These are phyloP conservation scores for Arizona elegans DNA, from an alignment of 2,113 vertebrate species.

Conservation along the genomic window DNA sequence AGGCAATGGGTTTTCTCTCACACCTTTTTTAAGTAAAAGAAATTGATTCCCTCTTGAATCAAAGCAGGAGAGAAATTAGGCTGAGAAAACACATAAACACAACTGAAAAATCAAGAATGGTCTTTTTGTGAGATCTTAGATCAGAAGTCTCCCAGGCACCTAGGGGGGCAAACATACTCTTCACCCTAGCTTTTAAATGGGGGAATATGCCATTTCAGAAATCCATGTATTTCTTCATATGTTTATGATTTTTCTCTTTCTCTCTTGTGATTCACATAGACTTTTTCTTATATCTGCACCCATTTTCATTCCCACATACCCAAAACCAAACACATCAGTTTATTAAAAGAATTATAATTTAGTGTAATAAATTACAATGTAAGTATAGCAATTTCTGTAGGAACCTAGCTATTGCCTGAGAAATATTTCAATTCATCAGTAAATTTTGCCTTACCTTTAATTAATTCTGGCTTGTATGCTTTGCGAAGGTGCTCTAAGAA, in stretches of 20 bases:
- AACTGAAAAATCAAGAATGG: not conserved
- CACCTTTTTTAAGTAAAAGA: not conserved
- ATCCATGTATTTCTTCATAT: not conserved
- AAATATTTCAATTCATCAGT: no score
- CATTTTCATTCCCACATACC: not conserved
- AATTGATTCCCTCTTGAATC: not conserved
- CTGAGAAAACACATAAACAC: not conserved
- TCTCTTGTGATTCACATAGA: not conserved
- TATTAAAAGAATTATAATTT: not conserved
- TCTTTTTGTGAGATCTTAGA: not conserved
- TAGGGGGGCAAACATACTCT: not conserved
- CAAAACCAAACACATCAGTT: not conserved
- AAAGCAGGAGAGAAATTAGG: not conserved
- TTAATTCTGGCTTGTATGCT: slow-evolving; percentile 83
- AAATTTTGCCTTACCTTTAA: slow-evolving; percentile 79
- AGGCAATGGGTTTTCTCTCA: not conserved
- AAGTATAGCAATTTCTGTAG: not conserved
- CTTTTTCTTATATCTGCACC: not conserved
- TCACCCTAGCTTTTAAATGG: not conserved
- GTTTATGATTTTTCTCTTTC: not conserved
- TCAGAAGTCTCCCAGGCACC: not conserved
- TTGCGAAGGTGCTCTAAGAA: slow-evolving; percentile 88
- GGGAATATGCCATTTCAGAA: not conserved
- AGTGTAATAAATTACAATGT: not conserved
- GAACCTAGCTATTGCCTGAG: not conserved